phyloP scores from a whole-genome alignment of 2,888 invertebrate genomes.

The Galeopsomyia nigrocyanea region DNA sequence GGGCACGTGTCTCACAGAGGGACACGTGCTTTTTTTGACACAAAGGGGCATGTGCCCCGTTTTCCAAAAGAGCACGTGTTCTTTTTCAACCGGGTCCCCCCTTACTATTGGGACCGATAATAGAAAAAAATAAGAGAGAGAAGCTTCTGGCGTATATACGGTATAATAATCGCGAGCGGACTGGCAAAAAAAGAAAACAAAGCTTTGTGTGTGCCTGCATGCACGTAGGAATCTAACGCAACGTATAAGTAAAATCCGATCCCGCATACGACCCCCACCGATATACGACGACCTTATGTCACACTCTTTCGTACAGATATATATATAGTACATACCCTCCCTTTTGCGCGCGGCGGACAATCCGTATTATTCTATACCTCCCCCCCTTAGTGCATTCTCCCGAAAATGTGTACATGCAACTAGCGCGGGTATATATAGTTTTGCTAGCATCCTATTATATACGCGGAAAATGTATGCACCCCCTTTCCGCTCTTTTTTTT shows the following conservation, averaged over 20 bases:
- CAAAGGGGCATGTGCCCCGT: no score
- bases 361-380: conserved; percentile 9
- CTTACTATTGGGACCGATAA: no score
- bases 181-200: conserved; percentile 30
- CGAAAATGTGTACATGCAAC: no score
- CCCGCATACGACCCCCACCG: conserved; percentile 14
- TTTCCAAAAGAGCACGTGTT: no score
- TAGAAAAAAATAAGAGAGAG: background rate
- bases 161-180: conserved; percentile 1
- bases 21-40: no score
- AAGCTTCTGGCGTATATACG: background rate
- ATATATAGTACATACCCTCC: background rate
- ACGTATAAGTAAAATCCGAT: background rate
- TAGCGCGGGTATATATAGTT: no score
- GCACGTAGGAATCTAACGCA: conserved; percentile 22
- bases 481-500: no score
- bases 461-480: no score
- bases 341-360: background rate
- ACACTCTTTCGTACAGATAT: conserved; percentile 20
- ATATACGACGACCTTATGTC: conserved; percentile 44
- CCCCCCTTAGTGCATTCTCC: background rate
- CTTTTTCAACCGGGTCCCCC: no score
- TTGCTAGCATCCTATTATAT: no score
- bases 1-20: no score
- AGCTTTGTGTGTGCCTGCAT: conserved; percentile 8